Conservation (phyloP, 2,888 invertebrate species). For the Eubasilissa splendida region DNA sequence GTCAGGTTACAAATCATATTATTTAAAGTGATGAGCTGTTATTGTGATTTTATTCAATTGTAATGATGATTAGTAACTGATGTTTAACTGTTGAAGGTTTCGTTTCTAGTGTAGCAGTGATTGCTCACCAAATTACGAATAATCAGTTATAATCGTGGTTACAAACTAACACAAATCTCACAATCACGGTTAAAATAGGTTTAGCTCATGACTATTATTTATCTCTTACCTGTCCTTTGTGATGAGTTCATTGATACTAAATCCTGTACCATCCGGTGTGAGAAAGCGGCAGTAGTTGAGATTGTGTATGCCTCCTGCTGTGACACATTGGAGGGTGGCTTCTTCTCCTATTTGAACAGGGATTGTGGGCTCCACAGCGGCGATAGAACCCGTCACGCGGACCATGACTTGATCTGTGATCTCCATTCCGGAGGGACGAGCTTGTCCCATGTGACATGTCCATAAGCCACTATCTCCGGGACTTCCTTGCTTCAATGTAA, state of each 20-base stretch:
- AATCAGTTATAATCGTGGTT: too few species aligned
- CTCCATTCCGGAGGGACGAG: conserved; percentile 65
- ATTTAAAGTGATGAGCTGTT: too few species aligned
- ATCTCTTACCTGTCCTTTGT: conserved; percentile 65
- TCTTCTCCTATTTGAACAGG: conserved; percentile 60
- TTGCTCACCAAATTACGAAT: too few species aligned
- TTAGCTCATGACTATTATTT: too few species aligned
- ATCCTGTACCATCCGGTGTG: conserved; percentile 65
- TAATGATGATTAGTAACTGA: too few species aligned
- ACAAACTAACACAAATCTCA: too few species aligned
- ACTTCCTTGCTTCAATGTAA: conserved; percentile 65
- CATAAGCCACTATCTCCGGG: conserved; percentile 66
- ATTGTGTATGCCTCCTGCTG: conserved; percentile 66
- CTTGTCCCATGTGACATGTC: conserved; percentile 71
- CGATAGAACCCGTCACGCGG: conserved; percentile 68
- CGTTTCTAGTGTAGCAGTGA: too few species aligned
- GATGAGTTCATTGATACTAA: conserved; percentile 66
- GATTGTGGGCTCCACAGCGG: conserved; percentile 64
- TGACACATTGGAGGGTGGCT: conserved; percentile 66
- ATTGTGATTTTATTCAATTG: too few species aligned
- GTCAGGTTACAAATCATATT: too few species aligned
- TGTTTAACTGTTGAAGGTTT: too few species aligned
- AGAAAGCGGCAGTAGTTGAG: conserved; percentile 71
- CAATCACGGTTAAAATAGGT: too few species aligned
- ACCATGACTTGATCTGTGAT: conserved; percentile 64